Evolutionary conservation across 2,113 vertebrate species (phyloP).

Genomic region (Asarcornis scutulata): DNA sequence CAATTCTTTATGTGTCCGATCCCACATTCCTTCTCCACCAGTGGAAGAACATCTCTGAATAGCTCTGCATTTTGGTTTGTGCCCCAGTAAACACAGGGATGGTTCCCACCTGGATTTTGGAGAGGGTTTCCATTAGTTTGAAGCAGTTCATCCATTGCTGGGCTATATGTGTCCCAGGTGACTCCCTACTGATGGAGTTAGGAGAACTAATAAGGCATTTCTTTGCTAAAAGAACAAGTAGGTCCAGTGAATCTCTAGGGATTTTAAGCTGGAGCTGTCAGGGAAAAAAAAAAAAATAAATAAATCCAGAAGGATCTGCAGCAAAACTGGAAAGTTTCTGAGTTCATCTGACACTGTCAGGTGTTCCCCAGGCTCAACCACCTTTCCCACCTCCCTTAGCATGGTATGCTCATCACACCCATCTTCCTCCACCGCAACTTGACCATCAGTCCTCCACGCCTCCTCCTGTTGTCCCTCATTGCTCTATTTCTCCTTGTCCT

Average conservation of each 20-base stretch:
- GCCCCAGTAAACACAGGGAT: background rate
- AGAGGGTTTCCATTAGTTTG: background rate
- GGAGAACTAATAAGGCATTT: background rate
- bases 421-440: background rate
- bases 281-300: too few relatives aligned
- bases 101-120: background rate
- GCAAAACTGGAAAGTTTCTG: accelerated
- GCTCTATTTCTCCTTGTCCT: accelerated
- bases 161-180: background rate
- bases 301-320: background rate
- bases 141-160: background rate
- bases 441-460: background rate
- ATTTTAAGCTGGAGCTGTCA: background rate
- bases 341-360: background rate
- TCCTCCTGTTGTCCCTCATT: background rate
- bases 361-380: background rate
- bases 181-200: background rate
- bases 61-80: background rate
- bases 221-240: background rate
- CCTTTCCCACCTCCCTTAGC: background rate
- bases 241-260: background rate
- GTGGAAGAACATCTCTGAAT: background rate
- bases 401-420: background rate
- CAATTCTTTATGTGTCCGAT: accelerated
- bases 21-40: accelerated